Conservation (phyloP, 1,140 invertebrate species). For the Philotrypesis tridentata region DNA sequence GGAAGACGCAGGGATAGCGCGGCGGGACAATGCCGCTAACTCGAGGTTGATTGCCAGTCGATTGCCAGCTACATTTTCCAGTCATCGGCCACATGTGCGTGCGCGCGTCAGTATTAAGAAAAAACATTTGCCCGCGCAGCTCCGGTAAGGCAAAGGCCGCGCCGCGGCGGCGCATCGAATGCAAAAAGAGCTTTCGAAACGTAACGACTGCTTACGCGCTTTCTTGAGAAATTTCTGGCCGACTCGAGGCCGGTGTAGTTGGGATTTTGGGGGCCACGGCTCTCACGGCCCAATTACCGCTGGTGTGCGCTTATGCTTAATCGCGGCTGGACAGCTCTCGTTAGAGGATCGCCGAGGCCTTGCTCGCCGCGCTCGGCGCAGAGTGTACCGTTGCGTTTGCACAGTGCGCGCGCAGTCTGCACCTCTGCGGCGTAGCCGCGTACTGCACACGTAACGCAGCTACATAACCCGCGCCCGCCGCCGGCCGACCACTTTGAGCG, state of each 20-base stretch:
- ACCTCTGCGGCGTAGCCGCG: too few species aligned
- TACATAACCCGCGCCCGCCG: neutral
- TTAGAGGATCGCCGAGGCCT: neutral
- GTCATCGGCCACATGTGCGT: neutral
- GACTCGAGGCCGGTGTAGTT: neutral
- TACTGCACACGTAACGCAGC: too few species aligned
- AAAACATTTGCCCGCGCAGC: neutral
- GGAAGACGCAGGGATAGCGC: neutral
- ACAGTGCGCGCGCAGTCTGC: too few species aligned
- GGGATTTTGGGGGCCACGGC: neutral
- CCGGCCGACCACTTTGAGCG: neutral
- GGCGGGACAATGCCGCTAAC: neutral
- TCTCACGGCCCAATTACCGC: neutral
- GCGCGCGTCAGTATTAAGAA: neutral
- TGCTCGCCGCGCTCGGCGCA: too few species aligned
- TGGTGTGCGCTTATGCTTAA: slow-evolving; percentile 23
- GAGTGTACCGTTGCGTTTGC: neutral
- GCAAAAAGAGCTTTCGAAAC: neutral
- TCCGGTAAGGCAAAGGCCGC: neutral
- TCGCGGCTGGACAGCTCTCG: slow-evolving; percentile 18
- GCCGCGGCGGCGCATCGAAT: neutral
- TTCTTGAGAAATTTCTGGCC: slow-evolving; percentile 22
- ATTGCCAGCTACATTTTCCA: neutral
- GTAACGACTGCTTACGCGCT: neutral
- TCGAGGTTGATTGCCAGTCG: neutral